Evolutionary conservation across 2,113 vertebrate species (phyloP).

Genomic region (Hippocampus barbouri): DNA sequence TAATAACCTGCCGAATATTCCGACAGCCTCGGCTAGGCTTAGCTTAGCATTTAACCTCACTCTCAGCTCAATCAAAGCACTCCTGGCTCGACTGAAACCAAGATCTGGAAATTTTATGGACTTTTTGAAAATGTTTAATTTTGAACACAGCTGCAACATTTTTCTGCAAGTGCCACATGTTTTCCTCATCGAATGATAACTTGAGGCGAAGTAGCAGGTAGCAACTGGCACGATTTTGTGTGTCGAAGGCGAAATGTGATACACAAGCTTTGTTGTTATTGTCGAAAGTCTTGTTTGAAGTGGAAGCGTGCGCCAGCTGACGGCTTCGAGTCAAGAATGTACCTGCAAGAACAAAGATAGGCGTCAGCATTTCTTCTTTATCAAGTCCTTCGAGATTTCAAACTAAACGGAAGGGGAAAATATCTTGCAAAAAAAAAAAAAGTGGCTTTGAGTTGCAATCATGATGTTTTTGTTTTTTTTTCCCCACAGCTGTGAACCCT

Average conservation of each 20-base stretch:
- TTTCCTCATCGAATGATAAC: background rate
- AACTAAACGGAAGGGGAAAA: background rate
- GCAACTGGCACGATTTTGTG: background rate
- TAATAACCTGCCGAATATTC: background rate
- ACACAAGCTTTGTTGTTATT: background rate
- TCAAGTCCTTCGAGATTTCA: background rate
- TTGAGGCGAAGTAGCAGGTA: background rate
- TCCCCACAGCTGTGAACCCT: background rate
- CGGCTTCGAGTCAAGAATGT: background rate
- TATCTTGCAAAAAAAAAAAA: background rate
- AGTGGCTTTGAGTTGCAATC: background rate
- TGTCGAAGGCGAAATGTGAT: background rate
- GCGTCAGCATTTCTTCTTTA: background rate
- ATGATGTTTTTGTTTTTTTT: background rate
- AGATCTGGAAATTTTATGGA: too few species aligned
- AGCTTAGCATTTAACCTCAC: background rate
- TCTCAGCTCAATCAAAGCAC: background rate
- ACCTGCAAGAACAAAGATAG: background rate
- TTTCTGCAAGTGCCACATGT: background rate
- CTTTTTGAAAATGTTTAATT: too few species aligned
- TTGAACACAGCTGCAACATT: too few species aligned
- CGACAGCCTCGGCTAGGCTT: background rate
- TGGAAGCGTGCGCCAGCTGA: background rate
- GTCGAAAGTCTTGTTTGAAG: background rate
- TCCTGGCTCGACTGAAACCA: too few species aligned